phyloP scores from a whole-genome alignment of 2,113 vertebrate genomes.

The Columbina picui region DNA sequence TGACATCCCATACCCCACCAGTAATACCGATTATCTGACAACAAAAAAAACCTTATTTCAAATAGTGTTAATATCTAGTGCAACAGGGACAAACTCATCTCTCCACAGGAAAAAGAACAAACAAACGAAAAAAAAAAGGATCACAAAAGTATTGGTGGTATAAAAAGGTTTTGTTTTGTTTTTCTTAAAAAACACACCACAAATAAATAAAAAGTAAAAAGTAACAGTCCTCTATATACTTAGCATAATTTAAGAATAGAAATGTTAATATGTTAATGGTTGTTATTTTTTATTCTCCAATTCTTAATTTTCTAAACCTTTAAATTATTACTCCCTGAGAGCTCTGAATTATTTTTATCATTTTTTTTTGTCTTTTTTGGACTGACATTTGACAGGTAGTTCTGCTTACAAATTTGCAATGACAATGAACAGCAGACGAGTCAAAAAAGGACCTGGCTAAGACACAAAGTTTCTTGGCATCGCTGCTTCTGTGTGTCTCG shows the following conservation, averaged over 20 bases:
- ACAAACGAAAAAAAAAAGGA: not conserved
- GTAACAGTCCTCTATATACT: conserved; percentile 81
- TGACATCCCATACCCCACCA: conserved; percentile 59
- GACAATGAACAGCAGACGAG: conserved; percentile 71
- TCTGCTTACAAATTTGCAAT: conserved; percentile 75
- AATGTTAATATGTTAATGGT: conserved; percentile 77
- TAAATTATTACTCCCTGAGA: conserved; percentile 85
- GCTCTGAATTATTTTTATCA: conserved; percentile 59
- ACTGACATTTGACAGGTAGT: conserved; percentile 80
- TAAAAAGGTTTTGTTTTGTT: conserved; percentile 64
- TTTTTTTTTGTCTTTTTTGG: conserved; percentile 53
- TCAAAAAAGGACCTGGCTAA: conserved; percentile 27
- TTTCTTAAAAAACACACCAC: conserved; percentile 58
- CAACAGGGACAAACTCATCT: conserved; percentile 80
- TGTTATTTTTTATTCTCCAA: conserved; percentile 76
- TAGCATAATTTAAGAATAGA: conserved; percentile 82
- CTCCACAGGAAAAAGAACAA: conserved; percentile 79
- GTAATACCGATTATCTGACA: conserved; percentile 61
- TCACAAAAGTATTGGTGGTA: conserved; percentile 67
- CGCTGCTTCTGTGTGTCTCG: conserved; percentile 30
- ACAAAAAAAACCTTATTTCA: conserved; percentile 59
- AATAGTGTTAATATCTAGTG: conserved; percentile 77
- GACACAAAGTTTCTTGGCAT: conserved; percentile 66
- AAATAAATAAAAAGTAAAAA: conserved; percentile 80
- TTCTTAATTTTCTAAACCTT: conserved; percentile 74